Conservation (phyloP, 2,113 vertebrate genomes). For the Toxotes chatareus region DNA sequence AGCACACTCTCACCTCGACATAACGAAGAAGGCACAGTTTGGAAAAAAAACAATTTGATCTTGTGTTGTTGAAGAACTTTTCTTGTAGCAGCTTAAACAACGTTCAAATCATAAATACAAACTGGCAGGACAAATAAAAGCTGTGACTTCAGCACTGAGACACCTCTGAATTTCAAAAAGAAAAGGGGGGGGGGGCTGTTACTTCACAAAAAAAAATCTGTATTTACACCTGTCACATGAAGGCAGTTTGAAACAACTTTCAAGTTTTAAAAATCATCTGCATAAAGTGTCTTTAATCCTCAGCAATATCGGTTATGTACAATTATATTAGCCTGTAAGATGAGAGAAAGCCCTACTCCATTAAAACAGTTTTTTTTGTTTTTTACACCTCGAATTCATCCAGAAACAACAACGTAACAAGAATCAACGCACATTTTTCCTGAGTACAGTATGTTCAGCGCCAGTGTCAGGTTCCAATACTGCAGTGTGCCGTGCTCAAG, state of each 20-base stretch:
- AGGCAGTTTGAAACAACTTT: conserved; percentile 54
- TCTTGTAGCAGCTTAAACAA: conserved; percentile 44
- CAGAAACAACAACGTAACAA: conserved; percentile 61
- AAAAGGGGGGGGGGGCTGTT: not conserved
- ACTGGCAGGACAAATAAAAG: conserved; percentile 8
- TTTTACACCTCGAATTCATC: conserved; percentile 49
- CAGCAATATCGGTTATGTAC: conserved; percentile 67
- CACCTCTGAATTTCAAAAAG: not conserved
- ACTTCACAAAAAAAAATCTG: conserved; percentile 26
- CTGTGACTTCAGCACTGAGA: conserved; percentile 23
- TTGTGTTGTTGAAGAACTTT: conserved; percentile 14
- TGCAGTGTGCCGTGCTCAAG: conserved; percentile 58
- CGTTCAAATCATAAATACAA: conserved; percentile 58
- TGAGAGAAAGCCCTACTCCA: conserved; percentile 54
- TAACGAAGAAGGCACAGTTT: conserved; percentile 50
- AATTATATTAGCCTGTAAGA: conserved; percentile 76
- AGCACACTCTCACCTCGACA: conserved; percentile 6
- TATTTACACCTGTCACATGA: conserved; percentile 74
- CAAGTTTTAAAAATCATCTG: conserved; percentile 61
- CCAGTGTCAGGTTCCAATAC: conserved; percentile 70
- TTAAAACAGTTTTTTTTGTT: conserved; percentile 16
- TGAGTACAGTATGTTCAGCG: conserved; percentile 74
- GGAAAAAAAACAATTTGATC: not conserved
- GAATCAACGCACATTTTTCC: conserved; percentile 69
- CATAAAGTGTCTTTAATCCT: conserved; percentile 42